These are phyloP conservation scores for Orchesellides sinensis DNA, from an alignment of 2,888 invertebrate species.

Conservation along the genomic window DNA sequence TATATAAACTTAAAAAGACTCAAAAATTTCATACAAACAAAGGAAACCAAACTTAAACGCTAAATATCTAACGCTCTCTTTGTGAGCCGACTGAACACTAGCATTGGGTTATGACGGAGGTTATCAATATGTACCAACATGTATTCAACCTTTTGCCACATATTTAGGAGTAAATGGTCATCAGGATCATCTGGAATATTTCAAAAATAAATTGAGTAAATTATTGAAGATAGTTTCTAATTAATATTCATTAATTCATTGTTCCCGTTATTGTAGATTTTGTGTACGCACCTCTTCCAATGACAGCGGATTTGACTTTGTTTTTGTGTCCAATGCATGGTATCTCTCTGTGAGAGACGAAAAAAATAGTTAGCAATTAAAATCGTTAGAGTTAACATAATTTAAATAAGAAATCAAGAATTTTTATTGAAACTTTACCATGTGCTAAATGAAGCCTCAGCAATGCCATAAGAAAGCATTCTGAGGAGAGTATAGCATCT, in stretches of 20 bases:
- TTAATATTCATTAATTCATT: background rate
- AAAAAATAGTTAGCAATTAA: slow-evolving; percentile 38
- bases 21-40: too few species aligned
- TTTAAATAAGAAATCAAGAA: background rate
- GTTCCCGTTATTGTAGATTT: background rate
- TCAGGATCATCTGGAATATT: slow-evolving; percentile 81
- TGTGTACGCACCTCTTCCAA: slow-evolving; percentile 82
- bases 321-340: slow-evolving; percentile 84
- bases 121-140: background rate
- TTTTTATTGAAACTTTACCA: slow-evolving; percentile 77
- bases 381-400: slow-evolving; percentile 1
- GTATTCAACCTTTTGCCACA: background rate
- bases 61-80: too few species aligned
- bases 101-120: background rate
- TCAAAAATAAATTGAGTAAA: slow-evolving; percentile 54
- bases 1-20: too few species aligned
- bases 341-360: slow-evolving; percentile 82
- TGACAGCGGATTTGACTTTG: slow-evolving; percentile 84
- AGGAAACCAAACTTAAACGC: too few species aligned
- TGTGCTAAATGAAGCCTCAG: slow-evolving; percentile 82
- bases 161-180: slow-evolving; percentile 81
- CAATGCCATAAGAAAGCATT: slow-evolving; percentile 83
- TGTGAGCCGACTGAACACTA: background rate
- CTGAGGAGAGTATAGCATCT: slow-evolving; percentile 80
- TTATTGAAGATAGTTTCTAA: slow-evolving; percentile 17